Conservation (phyloP, 1,140 invertebrate genomes). For the Zaprionus africanus region DNA sequence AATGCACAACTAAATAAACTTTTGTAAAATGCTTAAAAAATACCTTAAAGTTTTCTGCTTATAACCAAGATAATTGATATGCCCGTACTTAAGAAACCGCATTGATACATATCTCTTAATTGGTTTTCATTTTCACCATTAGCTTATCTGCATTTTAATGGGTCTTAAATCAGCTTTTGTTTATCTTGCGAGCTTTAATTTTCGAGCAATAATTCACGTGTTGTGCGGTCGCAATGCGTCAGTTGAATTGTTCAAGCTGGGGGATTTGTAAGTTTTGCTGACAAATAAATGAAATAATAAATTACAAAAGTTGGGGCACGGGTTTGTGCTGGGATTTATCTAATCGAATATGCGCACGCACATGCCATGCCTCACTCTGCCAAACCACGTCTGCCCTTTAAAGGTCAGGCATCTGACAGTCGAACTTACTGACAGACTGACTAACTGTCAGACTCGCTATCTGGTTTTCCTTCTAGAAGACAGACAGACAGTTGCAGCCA, state of each 20-base stretch:
- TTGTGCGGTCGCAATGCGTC: conserved; percentile 57
- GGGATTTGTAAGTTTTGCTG: conserved; percentile 70
- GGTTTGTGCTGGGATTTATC: conserved; percentile 57
- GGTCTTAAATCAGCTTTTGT: conserved; percentile 66
- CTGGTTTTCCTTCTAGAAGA: not conserved
- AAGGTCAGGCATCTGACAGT: not conserved
- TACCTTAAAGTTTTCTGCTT: not conserved
- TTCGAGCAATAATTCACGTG: conserved; percentile 72
- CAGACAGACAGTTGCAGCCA: conserved; percentile 15
- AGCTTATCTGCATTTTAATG: conserved; percentile 27
- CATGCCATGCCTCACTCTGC: not conserved
- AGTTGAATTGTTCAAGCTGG: conserved; percentile 17
- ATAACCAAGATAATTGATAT: not conserved
- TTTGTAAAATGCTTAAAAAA: not conserved
- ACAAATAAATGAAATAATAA: conserved; percentile 79
- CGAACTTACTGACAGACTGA: not conserved
- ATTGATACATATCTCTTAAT: not conserved
- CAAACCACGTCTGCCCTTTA: not conserved
- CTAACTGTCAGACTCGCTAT: not conserved
- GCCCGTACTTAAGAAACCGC: not conserved
- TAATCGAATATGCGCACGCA: conserved; percentile 73
- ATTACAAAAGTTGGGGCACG: conserved; percentile 66
- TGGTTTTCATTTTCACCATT: conserved; percentile 12
- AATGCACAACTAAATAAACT: too few relatives aligned
- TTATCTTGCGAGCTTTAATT: conserved; percentile 52